Base-by-base conservation (phyloP, 2,113 vertebrate species). In the Apodemus speciosus region DNA sequence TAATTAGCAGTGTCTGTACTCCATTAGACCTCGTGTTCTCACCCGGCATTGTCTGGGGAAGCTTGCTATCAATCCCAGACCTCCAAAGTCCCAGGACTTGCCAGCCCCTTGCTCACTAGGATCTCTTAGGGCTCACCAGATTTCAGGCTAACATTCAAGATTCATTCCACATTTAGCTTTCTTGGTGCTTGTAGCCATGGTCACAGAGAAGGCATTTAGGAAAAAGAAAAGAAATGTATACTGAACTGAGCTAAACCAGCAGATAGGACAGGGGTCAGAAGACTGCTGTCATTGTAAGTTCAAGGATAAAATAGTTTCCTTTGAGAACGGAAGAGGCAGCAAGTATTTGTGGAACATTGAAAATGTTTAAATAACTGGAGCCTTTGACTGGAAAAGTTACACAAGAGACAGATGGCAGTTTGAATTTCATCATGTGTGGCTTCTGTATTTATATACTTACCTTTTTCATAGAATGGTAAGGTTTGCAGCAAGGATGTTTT, bases 191-290 rank as follows among this genome's bases (percentile, higher is more conserved):
- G 20, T 90, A 35, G 23, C 27, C 53, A 43, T 62, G 76, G 77
- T 73, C 53, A 83, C 62, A 4, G 21, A 83, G 46, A 79, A 85
- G 49, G 43, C 64, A 38, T 90, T 60, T 76, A 83, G 49, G 58
- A 46, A 83, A 62, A 30, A 62, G n/a, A 40, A 83, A 81, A 30
- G 25, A 30, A 56, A 46, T 77, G 51, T 87, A 15, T 81, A 35
- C 56, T 80, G 49, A 94, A 79, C 56, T 88, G 21, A 91, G 49
- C 38, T 64, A 73, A 92, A n/a, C 23, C 73, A 89, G 32, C 23
- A 46, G 30, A 51, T 20, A 35, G 23, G 80, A 56, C 23, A 69
- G 21, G 30, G 35, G 13, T 75, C 77, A 85, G 23, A 81, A 80
- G 64, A 64, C 68, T 46, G 30, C 68, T 46, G 30, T 32, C 66